These are phyloP conservation scores for Oligia strigilis DNA, from an alignment of 2,888 invertebrate species.

Conservation along the genomic window DNA sequence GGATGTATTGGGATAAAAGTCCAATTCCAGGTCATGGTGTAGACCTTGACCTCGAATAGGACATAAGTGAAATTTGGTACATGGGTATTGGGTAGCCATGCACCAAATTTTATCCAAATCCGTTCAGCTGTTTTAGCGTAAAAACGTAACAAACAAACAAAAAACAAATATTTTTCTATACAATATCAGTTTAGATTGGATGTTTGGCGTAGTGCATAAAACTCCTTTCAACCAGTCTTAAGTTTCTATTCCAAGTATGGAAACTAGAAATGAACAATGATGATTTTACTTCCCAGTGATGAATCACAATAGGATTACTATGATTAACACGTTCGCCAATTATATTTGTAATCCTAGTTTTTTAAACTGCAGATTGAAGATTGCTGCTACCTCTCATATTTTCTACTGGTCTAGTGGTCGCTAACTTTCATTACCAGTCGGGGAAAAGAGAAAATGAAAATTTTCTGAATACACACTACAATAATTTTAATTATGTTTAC, in stretches of 20 bases:
- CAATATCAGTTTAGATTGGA: too few relatives aligned
- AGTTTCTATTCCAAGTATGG: slow-evolving; percentile 13
- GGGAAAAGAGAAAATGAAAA: neutral
- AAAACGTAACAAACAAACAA: neutral
- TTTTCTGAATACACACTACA: too few relatives aligned
- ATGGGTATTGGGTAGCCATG: neutral
- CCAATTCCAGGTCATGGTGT: neutral
- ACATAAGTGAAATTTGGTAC: too few relatives aligned
- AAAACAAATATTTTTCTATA: neutral
- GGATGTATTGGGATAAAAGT: neutral
- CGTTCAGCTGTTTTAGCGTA: neutral
- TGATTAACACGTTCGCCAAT: neutral
- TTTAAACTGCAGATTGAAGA: neutral
- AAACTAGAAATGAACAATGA: slow-evolving; percentile 4
- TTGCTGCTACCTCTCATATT: neutral
- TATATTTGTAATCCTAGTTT: neutral
- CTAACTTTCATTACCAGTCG: neutral
- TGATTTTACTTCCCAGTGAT: slow-evolving; percentile 15
- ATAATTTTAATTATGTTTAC: neutral
- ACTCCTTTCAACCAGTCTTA: neutral
- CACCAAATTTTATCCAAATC: neutral
- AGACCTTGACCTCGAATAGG: too few relatives aligned
- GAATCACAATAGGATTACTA: slow-evolving; percentile 6
- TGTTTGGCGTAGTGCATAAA: neutral
- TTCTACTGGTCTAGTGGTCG: too few relatives aligned